Evolutionary conservation across 1,140 invertebrate genomes (phyloP), one percentile per base, ranked within the genome.

Genomic region (Plodia interpunctella): DNA sequence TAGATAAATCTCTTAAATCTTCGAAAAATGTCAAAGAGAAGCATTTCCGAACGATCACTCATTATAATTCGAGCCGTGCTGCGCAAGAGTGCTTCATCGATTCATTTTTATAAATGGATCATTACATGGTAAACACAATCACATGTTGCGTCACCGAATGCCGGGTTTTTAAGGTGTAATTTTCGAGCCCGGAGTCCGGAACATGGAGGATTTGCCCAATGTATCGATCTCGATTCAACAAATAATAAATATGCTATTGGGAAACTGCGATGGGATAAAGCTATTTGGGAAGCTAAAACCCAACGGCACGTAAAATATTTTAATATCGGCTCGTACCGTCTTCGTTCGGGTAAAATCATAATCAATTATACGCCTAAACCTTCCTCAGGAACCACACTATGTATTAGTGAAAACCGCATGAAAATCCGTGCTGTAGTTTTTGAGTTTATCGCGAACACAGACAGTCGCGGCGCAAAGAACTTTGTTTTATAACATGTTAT

Each of bases 71-170:
- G 70, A 63, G 56, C 49, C 49, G 59, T 58, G 57, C 66, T 58
- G 59, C 30, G 64, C 56, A 65, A 72, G 60, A 64, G 21, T 57
- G 54, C 51, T 59, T 72, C 74, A 73, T 79, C 72, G 72, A 74
- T 71, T 72, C 67, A 67, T 44, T 44, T 44, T 44, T 72, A 76
- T 80, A 78, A 80, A 80, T 67, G 61, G 64, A 66, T 75, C 73
- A 78, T 80, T 78, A 78, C 65, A 62, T 57, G 35, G 62, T 68
- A 70, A 71, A 73, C 69, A 76, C 59, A 68, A 70, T n/a, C n/a
- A 72, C 56, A 53, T 44, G 58, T 72, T 68, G 62, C 65, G 55
- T 59, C 70, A 74, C 21, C 9, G 57, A 59, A 38, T 28, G 57
- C 65, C 66, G 55, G 59, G 69, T 52, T 72, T 62, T 52, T 49